phyloP scores from a whole-genome alignment of 1,140 invertebrate species.

The Polypedilum vanderplanki region DNA sequence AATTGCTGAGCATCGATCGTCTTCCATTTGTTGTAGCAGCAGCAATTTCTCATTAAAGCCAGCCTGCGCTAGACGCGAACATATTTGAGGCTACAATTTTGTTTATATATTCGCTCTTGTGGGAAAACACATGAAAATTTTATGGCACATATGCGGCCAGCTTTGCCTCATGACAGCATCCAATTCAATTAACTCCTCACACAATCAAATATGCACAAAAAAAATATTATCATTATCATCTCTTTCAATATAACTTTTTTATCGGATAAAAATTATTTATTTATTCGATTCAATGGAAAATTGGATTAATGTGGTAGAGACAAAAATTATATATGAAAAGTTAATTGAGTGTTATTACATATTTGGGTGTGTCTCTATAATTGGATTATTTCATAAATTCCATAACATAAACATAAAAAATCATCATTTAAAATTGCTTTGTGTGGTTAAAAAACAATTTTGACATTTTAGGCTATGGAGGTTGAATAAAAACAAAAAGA shows the following conservation, averaged over 20 bases:
- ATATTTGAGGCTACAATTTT: neutral
- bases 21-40: no score
- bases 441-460: neutral
- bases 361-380: neutral
- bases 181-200: neutral
- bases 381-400: slow-evolving; percentile 7
- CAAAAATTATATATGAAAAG: neutral
- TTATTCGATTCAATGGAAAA: neutral
- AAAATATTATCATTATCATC: neutral
- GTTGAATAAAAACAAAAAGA: neutral
- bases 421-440: neutral
- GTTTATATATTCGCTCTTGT: neutral
- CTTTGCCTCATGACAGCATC: neutral
- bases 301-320: neutral
- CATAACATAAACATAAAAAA: no score
- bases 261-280: neutral
- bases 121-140: neutral
- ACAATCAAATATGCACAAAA: neutral
- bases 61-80: neutral
- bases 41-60: neutral
- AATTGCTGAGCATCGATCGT: no score
- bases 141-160: neutral
- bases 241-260: neutral
- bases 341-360: neutral
- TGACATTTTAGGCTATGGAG: neutral